Percentiles rank a stretch among this genome's conserved stretches.
Evolutionary conservation across 2,113 vertebrate species (phyloP).

Genomic region (Naja naja): DNA sequence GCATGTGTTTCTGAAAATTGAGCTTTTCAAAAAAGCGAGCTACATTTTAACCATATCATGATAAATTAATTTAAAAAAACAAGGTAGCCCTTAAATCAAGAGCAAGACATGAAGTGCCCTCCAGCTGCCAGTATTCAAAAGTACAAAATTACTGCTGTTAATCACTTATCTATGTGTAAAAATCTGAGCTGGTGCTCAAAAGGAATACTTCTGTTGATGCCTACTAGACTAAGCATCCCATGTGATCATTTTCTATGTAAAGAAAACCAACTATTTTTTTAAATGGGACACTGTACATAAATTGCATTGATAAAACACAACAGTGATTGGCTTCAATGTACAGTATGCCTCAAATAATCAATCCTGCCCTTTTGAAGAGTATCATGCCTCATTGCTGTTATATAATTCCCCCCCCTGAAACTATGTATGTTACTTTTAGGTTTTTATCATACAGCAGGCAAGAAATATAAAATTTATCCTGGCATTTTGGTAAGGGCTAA

Average conservation of each 20-base stretch:
- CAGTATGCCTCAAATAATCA: neutral
- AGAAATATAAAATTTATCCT: neutral
- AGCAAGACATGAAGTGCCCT: neutral
- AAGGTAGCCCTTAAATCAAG: neutral
- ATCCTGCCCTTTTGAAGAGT: neutral
- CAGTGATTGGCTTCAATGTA: neutral
- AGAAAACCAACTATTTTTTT: neutral
- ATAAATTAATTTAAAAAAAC: neutral
- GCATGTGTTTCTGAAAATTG: neutral
- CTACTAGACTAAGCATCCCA: neutral
- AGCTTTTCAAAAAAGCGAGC: neutral
- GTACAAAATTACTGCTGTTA: neutral
- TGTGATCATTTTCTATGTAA: neutral
- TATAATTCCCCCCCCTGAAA: neutral
- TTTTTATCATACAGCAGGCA: neutral
- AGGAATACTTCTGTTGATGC: neutral
- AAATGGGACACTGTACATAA: neutral
- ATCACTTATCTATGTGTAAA: neutral
- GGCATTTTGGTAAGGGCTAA: neutral
- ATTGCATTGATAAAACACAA: neutral
- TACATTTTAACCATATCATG: neutral
- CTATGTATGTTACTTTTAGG: neutral
- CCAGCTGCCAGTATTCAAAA: accelerated
- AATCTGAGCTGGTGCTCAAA: accelerated
- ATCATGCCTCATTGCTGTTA: neutral